A percentile compares a stretch with the other conserved stretches of the same genome.
Evolutionary conservation across 2,113 vertebrate genomes (phyloP).

Genomic region (Labrus mixtus): DNA sequence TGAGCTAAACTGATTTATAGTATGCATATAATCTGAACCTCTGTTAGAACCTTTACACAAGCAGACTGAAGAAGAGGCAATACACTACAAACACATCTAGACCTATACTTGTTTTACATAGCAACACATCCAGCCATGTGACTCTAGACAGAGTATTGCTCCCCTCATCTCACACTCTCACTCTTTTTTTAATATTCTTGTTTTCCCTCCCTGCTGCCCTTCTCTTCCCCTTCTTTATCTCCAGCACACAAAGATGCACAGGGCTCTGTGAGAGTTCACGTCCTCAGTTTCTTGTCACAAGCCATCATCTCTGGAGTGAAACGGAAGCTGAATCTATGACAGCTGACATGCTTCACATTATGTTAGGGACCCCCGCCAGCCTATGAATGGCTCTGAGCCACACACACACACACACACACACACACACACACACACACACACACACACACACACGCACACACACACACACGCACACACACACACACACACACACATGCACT

Average conservation of each 20-base stretch:
- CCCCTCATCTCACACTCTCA: constrained; percentile 1
- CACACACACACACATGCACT: too few species aligned
- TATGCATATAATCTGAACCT: neutral
- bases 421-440: constrained; percentile 9
- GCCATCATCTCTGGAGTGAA: neutral
- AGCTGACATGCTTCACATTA: constrained; percentile 36
- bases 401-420: constrained; percentile 13
- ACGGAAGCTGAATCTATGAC: constrained; percentile 4
- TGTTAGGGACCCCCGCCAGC: neutral
- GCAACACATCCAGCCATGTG: neutral
- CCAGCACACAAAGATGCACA: neutral
- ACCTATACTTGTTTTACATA: neutral
- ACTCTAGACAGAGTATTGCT: neutral
- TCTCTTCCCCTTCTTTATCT: neutral
- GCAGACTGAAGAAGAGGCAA: neutral
- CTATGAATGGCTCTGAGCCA: neutral
- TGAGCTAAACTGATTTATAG: neutral
- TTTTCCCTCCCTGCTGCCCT: neutral
- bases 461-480: too few species aligned
- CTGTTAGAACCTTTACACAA: too few species aligned
- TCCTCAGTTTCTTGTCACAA: constrained; percentile 23
- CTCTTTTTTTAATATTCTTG: neutral
- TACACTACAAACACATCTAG: neutral
- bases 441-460: constrained; percentile 8
- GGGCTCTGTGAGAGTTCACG: neutral